Base-by-base conservation (phyloP, 1,140 invertebrate genomes). In the Teleopsis dalmanni region DNA sequence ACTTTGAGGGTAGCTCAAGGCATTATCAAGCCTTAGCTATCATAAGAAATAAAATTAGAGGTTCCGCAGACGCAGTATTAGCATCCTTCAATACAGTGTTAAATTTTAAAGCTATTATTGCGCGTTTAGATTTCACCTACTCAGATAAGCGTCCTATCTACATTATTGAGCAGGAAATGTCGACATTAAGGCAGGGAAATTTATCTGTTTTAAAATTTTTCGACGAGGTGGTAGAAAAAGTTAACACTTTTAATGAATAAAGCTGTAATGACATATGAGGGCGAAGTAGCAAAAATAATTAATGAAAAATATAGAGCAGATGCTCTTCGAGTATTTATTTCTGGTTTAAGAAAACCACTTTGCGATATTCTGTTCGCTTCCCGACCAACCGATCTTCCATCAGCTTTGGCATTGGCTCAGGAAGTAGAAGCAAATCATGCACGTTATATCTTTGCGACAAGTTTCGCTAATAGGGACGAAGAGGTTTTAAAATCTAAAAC, bases 161-260 rank as follows among this genome's bases (percentile, higher is more conserved):
- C n/a, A 23, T 54, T 1, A 47, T 55, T 6, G 55, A 57, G 38
- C 44, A 51, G 16, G 52, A 57, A 18, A 19, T 55, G 26, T 31
- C 27, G n/a, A 48, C 48, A 8, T 41, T 55, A 7, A 47, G 52
- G 16, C 50, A 57, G 25, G 50, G 45, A 21, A 50, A 29, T n/a
- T 9, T 38, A 8, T 21, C 47, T 1, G 18, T 55, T 3, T n/a
- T 53, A 26, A 31, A 56, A 18, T 53, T 48, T 26, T 52, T 51
- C 14, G 55, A 54, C 21, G 41, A 54, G 26, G 50, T 52, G 5
- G 47, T n/a, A 56, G n/a, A 56, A 53, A 37, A 58, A 60, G 35
- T 31, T 55, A 3, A 54, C 44, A 26, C 27, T 55, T 8, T 27
- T 56, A 26, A 60, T 51, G 7, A 59, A 59, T 33, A 57, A 58